Evolutionary conservation across 2,113 vertebrate genomes (phyloP), one percentile per base, ranked within the genome.

Genomic region (Herpailurus yagouaroundi): DNA sequence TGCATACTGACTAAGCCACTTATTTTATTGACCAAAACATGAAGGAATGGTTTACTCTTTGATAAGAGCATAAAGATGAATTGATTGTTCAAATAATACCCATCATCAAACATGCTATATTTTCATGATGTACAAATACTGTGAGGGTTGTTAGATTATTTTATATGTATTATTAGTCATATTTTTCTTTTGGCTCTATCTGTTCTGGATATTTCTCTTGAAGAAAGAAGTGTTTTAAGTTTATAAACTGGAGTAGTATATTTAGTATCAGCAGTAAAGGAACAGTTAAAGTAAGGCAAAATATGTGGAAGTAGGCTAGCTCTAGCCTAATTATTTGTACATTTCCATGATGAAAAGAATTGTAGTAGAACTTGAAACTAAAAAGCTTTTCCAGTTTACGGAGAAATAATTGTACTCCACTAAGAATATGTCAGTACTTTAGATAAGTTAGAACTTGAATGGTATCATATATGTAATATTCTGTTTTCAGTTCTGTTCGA

Each of bases 401-500:
- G 81, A 89, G 27, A 95, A 92, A 73, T 83, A 64, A 63, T 50
- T 19, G 52, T 86, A 38, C 15, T 83, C 60, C 19, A 57, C 50
- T 79, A 71, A 87, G n/a, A 60, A 13, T 29, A 55, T 79, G 15
- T 36, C 71, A 57, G 25, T 69, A 25, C 19, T 89, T 81, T 63
- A 60, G 48, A 68, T 79, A 81, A 73, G 60, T 94, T 48, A 81
- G 36, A 63, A 36, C 16, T 52, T 82, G 3, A 66, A 41, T 68
- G 25, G 18, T 68, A 7, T 86, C 55, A 6, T 27, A 29, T 55
- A 45, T 19, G 36, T 52, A 80, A 90, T 91, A 36, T 98, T 68
- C 92, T 98, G 2, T 98, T 98, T 98, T 81, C 98, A 99, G 99
- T 66, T 99, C 99, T 50, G 99, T 99, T 86, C 99, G 99, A 52